Evolutionary conservation across 2,797 vertebrate species (phyloP), one percentile per base, ranked within the genome.

Genomic region (Epinephelus coioides): DNA sequence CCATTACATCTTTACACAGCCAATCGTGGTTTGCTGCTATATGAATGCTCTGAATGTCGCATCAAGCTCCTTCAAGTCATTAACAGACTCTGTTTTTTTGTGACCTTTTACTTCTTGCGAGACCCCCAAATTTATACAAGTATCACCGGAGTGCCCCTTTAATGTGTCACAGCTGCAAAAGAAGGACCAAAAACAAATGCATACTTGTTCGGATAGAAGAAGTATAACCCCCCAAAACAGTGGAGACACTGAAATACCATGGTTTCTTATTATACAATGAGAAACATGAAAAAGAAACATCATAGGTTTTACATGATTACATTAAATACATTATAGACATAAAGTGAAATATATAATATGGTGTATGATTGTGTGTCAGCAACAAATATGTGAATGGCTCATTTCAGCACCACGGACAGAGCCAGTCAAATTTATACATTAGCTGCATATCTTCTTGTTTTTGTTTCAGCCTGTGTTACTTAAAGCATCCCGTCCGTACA

Each of bases 331-430:
- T 18, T 18, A n/a, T 54, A 49, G 14, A 34, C 14, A 8, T 30
- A 27, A 23, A 27, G 2, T 7, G 47, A 11, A 54, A 69, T 50
- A 49, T 15, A 23, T 14, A 44, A 56, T 0, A 10, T 46, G 19
- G 1, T 60, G 25, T 34, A 27, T 49, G n/a, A 25, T 38, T 77
- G 49, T 54, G 25, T 34, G 38, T 50, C 56, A 61, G 14, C 51
- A 50, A 6, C 34, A 66, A 63, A 30, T 17, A 69, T 13, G 14
- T 40, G 43, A 60, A 21, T 4, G 1, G 21, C 15, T 84, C 0
- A 27, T 34, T 90, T 89, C 84, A 93, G 88, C 71, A 91, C 88
- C 86, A 81, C 18, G 86, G 90, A 90, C 84, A 93, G 92, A 71
- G 78, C 3, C 46, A n/a, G 11, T 6, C 25, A 66, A 1, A 70